These are phyloP conservation scores for Drosophila bocqueti DNA, from an alignment of 1,140 invertebrate species.

Conservation along the genomic window DNA sequence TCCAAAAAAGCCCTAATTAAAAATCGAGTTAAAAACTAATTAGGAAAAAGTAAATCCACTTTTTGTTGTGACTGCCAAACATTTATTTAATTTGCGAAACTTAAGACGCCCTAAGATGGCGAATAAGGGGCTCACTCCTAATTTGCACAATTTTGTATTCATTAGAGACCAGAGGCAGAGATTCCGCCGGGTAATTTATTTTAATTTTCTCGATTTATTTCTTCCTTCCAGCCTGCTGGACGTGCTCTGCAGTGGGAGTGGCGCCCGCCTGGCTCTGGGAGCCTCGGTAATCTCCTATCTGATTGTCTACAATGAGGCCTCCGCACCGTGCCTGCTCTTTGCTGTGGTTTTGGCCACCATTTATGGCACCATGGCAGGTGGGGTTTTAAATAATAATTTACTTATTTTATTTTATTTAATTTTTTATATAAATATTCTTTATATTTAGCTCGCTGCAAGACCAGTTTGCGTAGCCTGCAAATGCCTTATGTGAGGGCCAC, in stretches of 20 bases:
- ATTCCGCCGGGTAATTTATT: slow-evolving; percentile 13
- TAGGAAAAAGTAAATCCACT: slow-evolving; percentile 10
- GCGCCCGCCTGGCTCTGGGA: slow-evolving; percentile 78
- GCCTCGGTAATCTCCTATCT: slow-evolving; percentile 72
- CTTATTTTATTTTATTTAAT: neutral
- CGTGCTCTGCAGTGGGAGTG: slow-evolving; percentile 73
- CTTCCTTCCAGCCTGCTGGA: slow-evolving; percentile 65
- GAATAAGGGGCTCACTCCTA: neutral
- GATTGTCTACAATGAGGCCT: slow-evolving; percentile 81
- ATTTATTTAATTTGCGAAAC: neutral
- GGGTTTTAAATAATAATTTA: neutral
- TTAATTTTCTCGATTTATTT: slow-evolving; percentile 23
- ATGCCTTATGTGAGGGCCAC: slow-evolving; percentile 83
- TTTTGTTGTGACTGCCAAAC: neutral
- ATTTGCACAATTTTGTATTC: slow-evolving; percentile 43
- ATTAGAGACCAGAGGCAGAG: neutral
- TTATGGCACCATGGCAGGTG: slow-evolving; percentile 76
- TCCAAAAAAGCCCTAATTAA: neutral
- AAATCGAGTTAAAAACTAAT: neutral
- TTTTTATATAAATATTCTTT: neutral
- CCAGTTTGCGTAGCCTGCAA: slow-evolving; percentile 74
- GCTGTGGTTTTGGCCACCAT: slow-evolving; percentile 69
- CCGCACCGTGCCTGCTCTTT: slow-evolving; percentile 64
- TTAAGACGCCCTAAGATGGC: slow-evolving; percentile 1
- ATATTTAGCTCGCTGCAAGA: slow-evolving; percentile 70